Evolutionary conservation across 2,113 vertebrate genomes (phyloP), one percentile per base, ranked within the genome.

Genomic region (Podarcis muralis): DNA sequence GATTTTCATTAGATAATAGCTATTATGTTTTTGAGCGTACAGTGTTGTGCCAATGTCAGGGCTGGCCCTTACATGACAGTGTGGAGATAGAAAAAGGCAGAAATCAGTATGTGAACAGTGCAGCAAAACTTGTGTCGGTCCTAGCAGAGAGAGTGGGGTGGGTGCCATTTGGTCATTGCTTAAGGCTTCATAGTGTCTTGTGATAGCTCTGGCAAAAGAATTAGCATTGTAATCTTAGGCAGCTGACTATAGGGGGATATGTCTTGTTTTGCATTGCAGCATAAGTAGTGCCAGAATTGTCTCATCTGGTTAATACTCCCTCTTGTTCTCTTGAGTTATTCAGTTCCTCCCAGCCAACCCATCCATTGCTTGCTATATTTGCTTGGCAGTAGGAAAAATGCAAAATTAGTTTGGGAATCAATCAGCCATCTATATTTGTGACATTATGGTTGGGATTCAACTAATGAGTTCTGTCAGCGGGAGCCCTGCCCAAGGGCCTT

Each of bases 1-100:
- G 37, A 83, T 82, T 83, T 83, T 77, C 43, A 83, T 88, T 83
- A 57, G 59, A 83, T 53, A 84, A 78, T 32, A 84, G 40, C 37
- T 62, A 88, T 43, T 72, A 81, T 83, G 27, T 57, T 75, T 75
- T 37, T 37, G 43, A 27, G 53, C 75, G 22, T 77, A 78, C 15
- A 76, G 3, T 72, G 83, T 9, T 78, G 43, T 84, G 43, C 23
- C 37, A 65, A 68, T 48, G 23, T 11, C 40, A 11, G 40, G 62
- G 18, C 84, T 66, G 30, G 22, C 5, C 35, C 22, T 48, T 59
- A 37, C 62, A 16, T 68, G 25, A 5, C 13, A 27, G 76, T 27
- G 59, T 48, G 30, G 23, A 79, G 2, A 76, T 27, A 79, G n/a
- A 68, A 8, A 25, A 86, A 86, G 25, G 32, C 53, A 85, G 20